These are phyloP conservation scores for Okamejei kenojei DNA, from an alignment of 2,797 vertebrate species.

Conservation along the genomic window DNA sequence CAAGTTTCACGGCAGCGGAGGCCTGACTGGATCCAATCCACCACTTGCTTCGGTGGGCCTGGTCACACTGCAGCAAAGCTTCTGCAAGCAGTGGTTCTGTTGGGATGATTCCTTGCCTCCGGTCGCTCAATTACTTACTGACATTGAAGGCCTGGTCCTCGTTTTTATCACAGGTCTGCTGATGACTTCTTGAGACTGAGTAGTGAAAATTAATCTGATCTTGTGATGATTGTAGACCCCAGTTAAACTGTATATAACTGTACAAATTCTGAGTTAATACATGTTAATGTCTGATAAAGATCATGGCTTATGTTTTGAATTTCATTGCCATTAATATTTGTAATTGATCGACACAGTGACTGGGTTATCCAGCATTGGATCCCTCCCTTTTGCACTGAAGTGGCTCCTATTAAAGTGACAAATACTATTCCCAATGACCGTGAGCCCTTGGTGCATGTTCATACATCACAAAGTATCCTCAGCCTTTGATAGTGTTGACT, in stretches of 20 bases:
- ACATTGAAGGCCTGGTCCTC: not conserved
- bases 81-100: too few relatives aligned
- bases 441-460: not conserved
- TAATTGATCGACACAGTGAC: not conserved
- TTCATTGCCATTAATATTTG: not conserved
- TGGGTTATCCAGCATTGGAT: not conserved
- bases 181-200: constrained; percentile 7
- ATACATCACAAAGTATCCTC: not conserved
- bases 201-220: not conserved
- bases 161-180: constrained; percentile 13
- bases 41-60: not conserved
- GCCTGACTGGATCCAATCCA: not conserved
- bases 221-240: constrained; percentile 1
- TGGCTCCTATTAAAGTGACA: not conserved
- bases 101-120: not conserved
- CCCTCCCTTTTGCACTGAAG: too few relatives aligned
- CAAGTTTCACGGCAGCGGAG: too few relatives aligned
- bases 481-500: not conserved
- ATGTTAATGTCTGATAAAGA: constrained; percentile 19
- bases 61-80: not conserved
- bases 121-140: not conserved
- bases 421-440: not conserved
- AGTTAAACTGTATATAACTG: constrained; percentile 20
- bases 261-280: constrained; percentile 29
- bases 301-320: constrained; percentile 9